These are phyloP conservation scores for Poecilia latipinna DNA, from an alignment of 2,113 vertebrate genomes.

Conservation along the genomic window DNA sequence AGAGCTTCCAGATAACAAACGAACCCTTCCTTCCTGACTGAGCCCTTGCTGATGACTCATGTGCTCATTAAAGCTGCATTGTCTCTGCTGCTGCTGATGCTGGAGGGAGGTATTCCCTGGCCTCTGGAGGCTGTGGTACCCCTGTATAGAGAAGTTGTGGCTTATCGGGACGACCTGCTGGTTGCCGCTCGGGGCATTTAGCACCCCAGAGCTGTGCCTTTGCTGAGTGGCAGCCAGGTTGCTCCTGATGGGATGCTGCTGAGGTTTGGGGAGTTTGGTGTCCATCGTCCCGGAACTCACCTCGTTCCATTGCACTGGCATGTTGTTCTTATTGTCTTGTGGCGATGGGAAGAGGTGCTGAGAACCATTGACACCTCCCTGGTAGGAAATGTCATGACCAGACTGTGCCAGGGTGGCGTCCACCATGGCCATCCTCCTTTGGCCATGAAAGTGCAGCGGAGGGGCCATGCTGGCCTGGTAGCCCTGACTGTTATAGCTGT, in stretches of 20 bases:
- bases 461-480: conserved; percentile 80
- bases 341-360: conserved; percentile 69
- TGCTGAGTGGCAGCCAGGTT: conserved; percentile 87
- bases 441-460: conserved; percentile 76
- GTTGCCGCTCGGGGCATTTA: conserved; percentile 78
- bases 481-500: conserved; percentile 75
- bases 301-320: conserved; percentile 99
- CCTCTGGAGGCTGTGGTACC: conserved; percentile 78
- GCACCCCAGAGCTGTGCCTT: conserved; percentile 86
- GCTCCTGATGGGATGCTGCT: conserved; percentile 75
- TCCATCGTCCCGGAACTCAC: conserved; percentile 96
- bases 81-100: conserved; percentile 79
- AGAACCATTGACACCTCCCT: conserved; percentile 72
- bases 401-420: conserved; percentile 78
- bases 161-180: conserved; percentile 83
- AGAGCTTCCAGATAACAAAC: conserved; percentile 67
- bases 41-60: conserved; percentile 80
- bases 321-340: conserved; percentile 85
- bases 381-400: conserved; percentile 77
- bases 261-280: conserved; percentile 81
- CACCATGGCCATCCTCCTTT: conserved; percentile 82
- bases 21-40: background rate
- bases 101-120: conserved; percentile 76
- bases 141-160: conserved; percentile 82
- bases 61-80: conserved; percentile 68